Percentiles rank a stretch among this genome's conserved stretches.
These are phyloP conservation scores for Xiphophorus maculatus DNA, from an alignment of 2,113 vertebrate genomes.

Conservation along the genomic window DNA sequence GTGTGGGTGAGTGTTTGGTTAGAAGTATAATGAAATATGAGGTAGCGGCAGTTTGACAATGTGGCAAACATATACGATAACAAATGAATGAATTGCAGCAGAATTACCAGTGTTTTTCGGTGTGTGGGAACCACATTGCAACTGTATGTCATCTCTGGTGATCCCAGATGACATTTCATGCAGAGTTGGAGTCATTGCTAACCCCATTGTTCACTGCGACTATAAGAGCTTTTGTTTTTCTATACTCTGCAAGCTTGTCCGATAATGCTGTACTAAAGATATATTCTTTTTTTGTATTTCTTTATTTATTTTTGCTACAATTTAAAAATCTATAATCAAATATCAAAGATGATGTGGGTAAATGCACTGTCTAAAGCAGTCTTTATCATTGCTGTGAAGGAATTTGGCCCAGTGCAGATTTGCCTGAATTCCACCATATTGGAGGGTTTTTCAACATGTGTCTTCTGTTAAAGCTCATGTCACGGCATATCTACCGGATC, in stretches of 20 bases:
- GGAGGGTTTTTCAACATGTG: too few relatives aligned
- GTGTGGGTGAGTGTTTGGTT: neutral
- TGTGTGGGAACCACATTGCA: neutral
- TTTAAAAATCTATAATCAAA: too few relatives aligned
- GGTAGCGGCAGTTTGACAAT: constrained; percentile 12
- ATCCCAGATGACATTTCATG: constrained; percentile 21
- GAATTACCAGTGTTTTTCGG: neutral
- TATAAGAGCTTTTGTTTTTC: constrained; percentile 39
- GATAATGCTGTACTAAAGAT: constrained; percentile 14
- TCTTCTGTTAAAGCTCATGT: too few relatives aligned
- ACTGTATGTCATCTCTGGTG: constrained; percentile 15
- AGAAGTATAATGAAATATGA: neutral
- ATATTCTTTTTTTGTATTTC: too few relatives aligned
- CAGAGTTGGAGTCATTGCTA: constrained; percentile 28
- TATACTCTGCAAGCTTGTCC: constrained; percentile 6
- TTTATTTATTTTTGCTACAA: too few relatives aligned
- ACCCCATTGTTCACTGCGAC: constrained; percentile 32
- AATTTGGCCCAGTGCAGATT: too few relatives aligned
- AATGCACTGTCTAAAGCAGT: too few relatives aligned
- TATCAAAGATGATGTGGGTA: too few relatives aligned
- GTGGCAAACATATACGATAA: neutral
- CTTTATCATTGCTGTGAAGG: too few relatives aligned
- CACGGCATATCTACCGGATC: too few relatives aligned
- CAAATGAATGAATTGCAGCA: neutral
- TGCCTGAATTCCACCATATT: too few relatives aligned